Evolutionary conservation across 2,113 vertebrate species (phyloP), one percentile per base, ranked within the genome.

Genomic region (Clarias magur): DNA sequence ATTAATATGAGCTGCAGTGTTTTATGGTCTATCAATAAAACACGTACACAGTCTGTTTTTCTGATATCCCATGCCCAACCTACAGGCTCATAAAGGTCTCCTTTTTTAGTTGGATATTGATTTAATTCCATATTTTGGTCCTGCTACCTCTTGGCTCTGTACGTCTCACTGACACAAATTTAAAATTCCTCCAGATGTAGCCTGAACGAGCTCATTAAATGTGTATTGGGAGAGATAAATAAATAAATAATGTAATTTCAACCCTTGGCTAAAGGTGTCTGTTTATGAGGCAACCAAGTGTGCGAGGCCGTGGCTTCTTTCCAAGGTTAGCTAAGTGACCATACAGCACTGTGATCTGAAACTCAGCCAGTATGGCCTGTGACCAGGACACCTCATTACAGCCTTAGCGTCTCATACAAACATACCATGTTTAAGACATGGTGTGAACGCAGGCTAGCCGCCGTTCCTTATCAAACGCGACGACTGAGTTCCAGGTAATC

Each of bases 361-460:
- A 89, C 83, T 30, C 79, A 86, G 84, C 80, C 86, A 87, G 70
- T 68, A 85, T 87, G 90, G 63, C 34, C 68, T 67, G 57, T 85
- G 83, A 81, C 89, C 78, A 85, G 78, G 83, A 85, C 56, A 54
- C 79, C 83, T 88, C 83, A 90, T 92, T 90, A 91, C 59, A 80
- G 4, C 56, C 30, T 30, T 76, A 76, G 73, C 5, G 23, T 76
- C 23, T 76, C 42, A 21, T 59, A 34, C 53, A 42, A 89, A 85
- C 76, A 59, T 63, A 54, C 68, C 59, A 19, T 60, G 60, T 62
- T 27, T 59, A 65, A 84, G 82, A 88, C 25, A 10, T 57, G 7
- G 8, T 30, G 48, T 25, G 42, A 83, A 56, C 23, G 25, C 7
- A 34, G 34, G 25, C 62, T 11, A 70, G 38, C 30, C 5, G 38